These are phyloP conservation scores for Dipodomys stephensi DNA, from an alignment of 2,113 vertebrate species.

Conservation along the genomic window DNA sequence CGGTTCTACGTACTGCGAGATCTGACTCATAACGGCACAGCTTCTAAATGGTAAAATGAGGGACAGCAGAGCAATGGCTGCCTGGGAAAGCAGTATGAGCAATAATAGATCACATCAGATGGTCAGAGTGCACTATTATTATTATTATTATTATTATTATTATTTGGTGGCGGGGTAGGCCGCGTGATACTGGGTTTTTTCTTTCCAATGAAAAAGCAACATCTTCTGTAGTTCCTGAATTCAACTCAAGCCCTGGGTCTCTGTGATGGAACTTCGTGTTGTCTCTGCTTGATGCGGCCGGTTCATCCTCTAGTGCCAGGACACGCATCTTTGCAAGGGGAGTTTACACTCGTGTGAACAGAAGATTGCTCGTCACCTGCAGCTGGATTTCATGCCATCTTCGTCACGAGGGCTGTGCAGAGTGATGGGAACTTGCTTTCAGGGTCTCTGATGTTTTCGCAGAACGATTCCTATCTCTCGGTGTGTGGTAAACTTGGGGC, in stretches of 20 bases:
- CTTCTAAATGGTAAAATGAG: background rate
- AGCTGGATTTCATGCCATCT: background rate
- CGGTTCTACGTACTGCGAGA: background rate
- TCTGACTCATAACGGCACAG: background rate
- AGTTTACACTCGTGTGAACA: background rate
- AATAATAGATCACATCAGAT: background rate
- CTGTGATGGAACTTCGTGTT: background rate
- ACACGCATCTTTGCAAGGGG: background rate
- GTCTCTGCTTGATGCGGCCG: background rate
- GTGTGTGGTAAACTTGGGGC: background rate
- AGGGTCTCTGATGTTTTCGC: background rate
- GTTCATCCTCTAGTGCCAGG: background rate
- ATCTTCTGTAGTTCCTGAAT: background rate
- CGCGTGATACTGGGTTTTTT: background rate
- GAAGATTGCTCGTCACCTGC: background rate
- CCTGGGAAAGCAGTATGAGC: background rate
- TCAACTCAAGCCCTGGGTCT: background rate
- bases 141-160: too few species aligned
- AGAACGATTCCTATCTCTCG: background rate
- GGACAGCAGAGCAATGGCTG: background rate
- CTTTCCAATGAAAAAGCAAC: background rate
- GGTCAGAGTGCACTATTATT: background rate
- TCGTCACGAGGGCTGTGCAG: background rate
- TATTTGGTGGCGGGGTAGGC: too few species aligned
- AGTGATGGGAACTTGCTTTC: background rate